A percentile compares a stretch with the other conserved stretches of the same genome.
Conservation (phyloP, 1,140 invertebrate genomes). For the Cepaea nemoralis region DNA sequence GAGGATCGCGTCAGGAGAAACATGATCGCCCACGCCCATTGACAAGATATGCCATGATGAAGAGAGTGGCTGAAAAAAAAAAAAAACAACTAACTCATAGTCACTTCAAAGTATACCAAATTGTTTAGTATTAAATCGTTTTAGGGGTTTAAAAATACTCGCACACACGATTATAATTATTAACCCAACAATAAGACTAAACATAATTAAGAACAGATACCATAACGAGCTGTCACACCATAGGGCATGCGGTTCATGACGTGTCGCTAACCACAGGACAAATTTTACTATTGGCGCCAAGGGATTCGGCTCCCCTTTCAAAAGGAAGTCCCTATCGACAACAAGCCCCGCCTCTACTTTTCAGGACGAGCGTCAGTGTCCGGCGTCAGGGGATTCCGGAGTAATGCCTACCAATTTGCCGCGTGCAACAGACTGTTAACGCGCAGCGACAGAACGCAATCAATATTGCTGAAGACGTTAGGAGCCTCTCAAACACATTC, state of each 20-base stretch:
- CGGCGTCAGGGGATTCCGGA: neutral
- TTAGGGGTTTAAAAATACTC: too few relatives aligned
- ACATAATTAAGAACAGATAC: neutral
- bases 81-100: too few relatives aligned
- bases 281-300: constrained; percentile 4
- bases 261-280: neutral
- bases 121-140: too few relatives aligned
- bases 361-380: neutral
- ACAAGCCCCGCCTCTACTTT: neutral
- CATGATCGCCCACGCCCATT: too few relatives aligned
- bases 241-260: neutral
- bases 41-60: too few relatives aligned
- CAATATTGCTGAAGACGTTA: neutral
- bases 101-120: too few relatives aligned
- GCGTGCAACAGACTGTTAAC: neutral
- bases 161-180: too few relatives aligned
- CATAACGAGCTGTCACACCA: constrained; percentile 1
- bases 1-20: too few relatives aligned
- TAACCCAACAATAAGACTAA: too few relatives aligned
- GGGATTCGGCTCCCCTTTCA: neutral
- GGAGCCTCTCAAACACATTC: neutral
- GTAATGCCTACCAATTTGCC: constrained; percentile 2
- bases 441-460: neutral
- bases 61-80: neutral
- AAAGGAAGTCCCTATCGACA: constrained; percentile 11